Base-by-base conservation (phyloP, 2,797 vertebrate species). In the Periophthalmus magnuspinnatus region DNA sequence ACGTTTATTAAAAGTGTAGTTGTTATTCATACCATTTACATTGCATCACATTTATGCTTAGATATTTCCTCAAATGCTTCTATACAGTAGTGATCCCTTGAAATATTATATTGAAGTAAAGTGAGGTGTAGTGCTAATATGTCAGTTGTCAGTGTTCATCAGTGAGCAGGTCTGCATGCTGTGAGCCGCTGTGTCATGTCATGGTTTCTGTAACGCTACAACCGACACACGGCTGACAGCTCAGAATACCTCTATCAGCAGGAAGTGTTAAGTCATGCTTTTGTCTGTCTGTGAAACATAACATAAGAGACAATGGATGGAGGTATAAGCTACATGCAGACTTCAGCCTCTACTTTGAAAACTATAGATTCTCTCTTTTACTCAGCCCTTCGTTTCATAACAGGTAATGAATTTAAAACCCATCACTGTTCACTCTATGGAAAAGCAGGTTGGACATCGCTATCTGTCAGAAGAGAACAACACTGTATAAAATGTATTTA, bases 101-200 rank as follows among this genome's bases (percentile, higher is more conserved):
- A 45, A 45, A 4, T 28, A 28, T 28, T 28, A 28, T 28, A 28
- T 28, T 45, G 13, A 45, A 41, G 38, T 41, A 41, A 41, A 45
- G 11, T 45, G 13, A 77, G 70, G 67, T 67, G 72, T 65, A 79
- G 57, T 5, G 28, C 81, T 92, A 91, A 93, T 86, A 78, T 80
- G 81, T 81, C 92, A 92, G 88, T 84, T 94, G 91, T 84, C 92
- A 89, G 80, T 92, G 84, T 80, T 80, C 80, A 92, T 94, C 89
- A 90, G 79, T 87, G 93, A 90, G 90, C 21, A 28, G 28, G 28
- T 28, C 28, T 28, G 28, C 9, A 63, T 67, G 72, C 78, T 80
- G 85, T 84, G 80, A 88, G 85, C 86, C 79, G 79, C 83, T 75
- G 77, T 89, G 86, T 89, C 87, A 88, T 76, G 55, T 66, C 34